Percentiles rank a stretch among this genome's conserved stretches.
These are phyloP conservation scores for Lomographa bimaculata DNA, from an alignment of 2,888 invertebrate species.

Conservation along the genomic window DNA sequence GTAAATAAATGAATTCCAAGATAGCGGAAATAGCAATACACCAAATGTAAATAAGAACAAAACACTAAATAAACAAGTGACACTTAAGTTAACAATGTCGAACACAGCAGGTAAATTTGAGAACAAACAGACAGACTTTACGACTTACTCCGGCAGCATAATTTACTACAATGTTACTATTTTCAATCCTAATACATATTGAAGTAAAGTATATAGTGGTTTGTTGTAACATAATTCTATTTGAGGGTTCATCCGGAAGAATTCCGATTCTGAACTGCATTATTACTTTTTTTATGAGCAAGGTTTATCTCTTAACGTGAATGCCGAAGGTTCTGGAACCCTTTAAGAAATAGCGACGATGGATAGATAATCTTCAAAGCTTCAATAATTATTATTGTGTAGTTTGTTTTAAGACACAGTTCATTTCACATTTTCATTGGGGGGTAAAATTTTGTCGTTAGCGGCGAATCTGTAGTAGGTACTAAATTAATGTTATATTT, in stretches of 20 bases:
- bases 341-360: neutral
- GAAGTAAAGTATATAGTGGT: no score
- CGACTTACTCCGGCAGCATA: conserved; percentile 3
- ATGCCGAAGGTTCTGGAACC: conserved; percentile 12
- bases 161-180: conserved; percentile 17
- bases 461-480: no score
- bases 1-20: no score
- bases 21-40: no score
- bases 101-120: conserved; percentile 3
- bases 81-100: conserved; percentile 8
- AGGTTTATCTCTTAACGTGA: conserved; percentile 20
- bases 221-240: conserved; percentile 12
- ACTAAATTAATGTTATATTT: no score
- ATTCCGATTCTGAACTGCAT: conserved; percentile 16
- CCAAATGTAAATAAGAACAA: neutral
- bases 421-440: no score
- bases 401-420: no score
- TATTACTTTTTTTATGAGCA: conserved; percentile 23
- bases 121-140: conserved; percentile 6
- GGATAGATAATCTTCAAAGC: neutral
- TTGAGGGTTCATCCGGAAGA: conserved; percentile 10
- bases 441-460: no score
- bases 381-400: no score
- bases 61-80: conserved; percentile 1
- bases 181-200: no score